A percentile compares a stretch with the other conserved stretches of the same genome.
phyloP scores from a whole-genome alignment of 2,888 invertebrate genomes.

The Cordylochernes scorpioides region DNA sequence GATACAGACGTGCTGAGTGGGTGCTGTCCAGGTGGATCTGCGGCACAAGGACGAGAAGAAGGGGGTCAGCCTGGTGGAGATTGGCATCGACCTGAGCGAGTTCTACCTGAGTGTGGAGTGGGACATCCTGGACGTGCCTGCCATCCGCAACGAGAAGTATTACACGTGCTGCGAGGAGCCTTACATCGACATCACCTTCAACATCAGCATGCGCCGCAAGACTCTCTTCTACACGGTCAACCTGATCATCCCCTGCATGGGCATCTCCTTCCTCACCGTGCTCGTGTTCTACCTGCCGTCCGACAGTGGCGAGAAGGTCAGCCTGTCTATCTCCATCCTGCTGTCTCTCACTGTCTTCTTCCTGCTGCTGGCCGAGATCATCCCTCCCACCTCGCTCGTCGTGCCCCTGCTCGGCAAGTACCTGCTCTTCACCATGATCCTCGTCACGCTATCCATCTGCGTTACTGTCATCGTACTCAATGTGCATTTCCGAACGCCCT shows the following conservation, averaged over 20 bases:
- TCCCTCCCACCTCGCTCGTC: slow-evolving; percentile 14
- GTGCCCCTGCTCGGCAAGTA: slow-evolving; percentile 16
- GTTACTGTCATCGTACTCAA: slow-evolving; percentile 17
- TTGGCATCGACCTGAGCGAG: slow-evolving; percentile 82
- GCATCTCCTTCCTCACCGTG: slow-evolving; percentile 74
- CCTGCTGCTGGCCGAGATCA: slow-evolving; percentile 22
- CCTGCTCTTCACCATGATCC: slow-evolving; percentile 17
- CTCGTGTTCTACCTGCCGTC: slow-evolving; percentile 81
- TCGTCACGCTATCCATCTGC: slow-evolving; percentile 16
- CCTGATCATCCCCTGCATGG: slow-evolving; percentile 67
- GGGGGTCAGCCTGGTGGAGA: slow-evolving; percentile 57
- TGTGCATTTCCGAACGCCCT: slow-evolving; percentile 14
- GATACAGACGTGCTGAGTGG: too few relatives aligned
- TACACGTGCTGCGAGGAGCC: slow-evolving; percentile 88
- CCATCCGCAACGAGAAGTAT: slow-evolving; percentile 65
- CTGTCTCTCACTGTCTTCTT: slow-evolving; percentile 29
- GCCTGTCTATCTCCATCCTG: slow-evolving; percentile 40
- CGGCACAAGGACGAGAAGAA: slow-evolving; percentile 53
- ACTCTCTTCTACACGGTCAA: slow-evolving; percentile 84
- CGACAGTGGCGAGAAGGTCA: slow-evolving; percentile 85
- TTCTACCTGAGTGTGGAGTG: slow-evolving; percentile 97
- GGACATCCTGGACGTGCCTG: slow-evolving; percentile 90
- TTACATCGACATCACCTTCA: slow-evolving; percentile 83
- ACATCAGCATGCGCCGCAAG: slow-evolving; percentile 78
- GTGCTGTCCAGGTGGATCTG: slow-evolving; percentile 40